A percentile compares a stretch with the other conserved stretches of the same genome.
These are phyloP conservation scores for Okamejei kenojei DNA, from an alignment of 2,797 vertebrate genomes.

Conservation along the genomic window DNA sequence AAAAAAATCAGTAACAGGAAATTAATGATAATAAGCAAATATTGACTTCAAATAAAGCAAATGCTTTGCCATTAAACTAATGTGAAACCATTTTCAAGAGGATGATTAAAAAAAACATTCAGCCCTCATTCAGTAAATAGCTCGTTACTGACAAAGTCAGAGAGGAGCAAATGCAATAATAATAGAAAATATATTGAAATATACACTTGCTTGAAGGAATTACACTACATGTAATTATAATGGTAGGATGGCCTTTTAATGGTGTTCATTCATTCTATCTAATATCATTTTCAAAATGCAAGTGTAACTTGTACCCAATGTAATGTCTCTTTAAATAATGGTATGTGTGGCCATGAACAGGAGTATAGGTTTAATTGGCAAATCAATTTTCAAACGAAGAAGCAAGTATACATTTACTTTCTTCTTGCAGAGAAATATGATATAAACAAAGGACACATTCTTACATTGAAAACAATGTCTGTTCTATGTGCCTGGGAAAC, in stretches of 20 bases:
- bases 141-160: background rate
- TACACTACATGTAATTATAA: conserved; percentile 4
- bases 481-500: too few relatives aligned
- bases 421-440: background rate
- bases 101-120: background rate
- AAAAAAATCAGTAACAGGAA: background rate
- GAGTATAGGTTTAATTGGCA: background rate
- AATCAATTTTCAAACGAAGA: background rate
- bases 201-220: conserved; percentile 2
- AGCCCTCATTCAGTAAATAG: background rate
- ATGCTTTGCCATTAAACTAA: conserved; percentile 15
- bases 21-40: conserved; percentile 7
- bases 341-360: background rate
- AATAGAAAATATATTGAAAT: background rate
- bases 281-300: conserved; percentile 13
- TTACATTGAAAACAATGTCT: background rate
- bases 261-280: background rate
- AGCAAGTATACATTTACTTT: background rate
- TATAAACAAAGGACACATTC: background rate
- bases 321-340: background rate
- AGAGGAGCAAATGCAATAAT: background rate
- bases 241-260: conserved; percentile 19
- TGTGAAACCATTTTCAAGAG: background rate
- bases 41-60: conserved; percentile 21
- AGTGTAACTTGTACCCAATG: background rate